phyloP scores from a whole-genome alignment of 1,140 invertebrate genomes.

The Littorina saxatilis region DNA sequence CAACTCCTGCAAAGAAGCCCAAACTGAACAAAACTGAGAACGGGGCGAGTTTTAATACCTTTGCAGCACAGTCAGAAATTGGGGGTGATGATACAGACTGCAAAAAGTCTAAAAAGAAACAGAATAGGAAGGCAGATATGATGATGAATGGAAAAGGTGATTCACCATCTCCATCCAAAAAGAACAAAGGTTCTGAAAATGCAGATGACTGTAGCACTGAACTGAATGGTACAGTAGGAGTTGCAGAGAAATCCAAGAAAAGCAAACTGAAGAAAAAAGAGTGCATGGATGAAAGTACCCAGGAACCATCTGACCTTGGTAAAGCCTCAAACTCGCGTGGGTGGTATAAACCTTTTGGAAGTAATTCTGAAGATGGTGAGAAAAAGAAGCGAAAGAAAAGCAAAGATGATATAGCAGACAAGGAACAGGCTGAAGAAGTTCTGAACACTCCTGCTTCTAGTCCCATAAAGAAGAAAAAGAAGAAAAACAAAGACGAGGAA shows the following conservation, averaged over 20 bases:
- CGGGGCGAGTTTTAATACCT: neutral
- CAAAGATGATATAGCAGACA: conserved; percentile 1
- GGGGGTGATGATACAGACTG: neutral
- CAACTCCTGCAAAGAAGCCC: neutral
- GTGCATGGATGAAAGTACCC: neutral
- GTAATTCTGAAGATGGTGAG: neutral
- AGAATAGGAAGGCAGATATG: neutral
- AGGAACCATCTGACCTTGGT: no score
- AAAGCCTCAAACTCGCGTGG: no score
- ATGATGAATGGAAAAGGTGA: neutral
- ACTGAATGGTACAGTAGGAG: no score
- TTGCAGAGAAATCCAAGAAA: neutral
- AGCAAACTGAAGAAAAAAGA: neutral
- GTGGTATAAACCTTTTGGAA: no score
- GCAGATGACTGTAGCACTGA: no score
- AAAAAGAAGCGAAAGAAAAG: conserved; percentile 5
- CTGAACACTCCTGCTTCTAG: neutral
- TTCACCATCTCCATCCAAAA: neutral
- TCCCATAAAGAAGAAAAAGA: neutral
- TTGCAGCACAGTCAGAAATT: no score
- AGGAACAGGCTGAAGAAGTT: neutral
- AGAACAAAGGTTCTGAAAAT: no score
- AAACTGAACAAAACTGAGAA: neutral
- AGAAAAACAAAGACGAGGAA: neutral
- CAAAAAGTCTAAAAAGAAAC: neutral